A percentile compares a stretch with the other conserved stretches of the same genome.
Evolutionary conservation across 1,140 invertebrate genomes (phyloP).

Genomic region (Hetaerina americana): DNA sequence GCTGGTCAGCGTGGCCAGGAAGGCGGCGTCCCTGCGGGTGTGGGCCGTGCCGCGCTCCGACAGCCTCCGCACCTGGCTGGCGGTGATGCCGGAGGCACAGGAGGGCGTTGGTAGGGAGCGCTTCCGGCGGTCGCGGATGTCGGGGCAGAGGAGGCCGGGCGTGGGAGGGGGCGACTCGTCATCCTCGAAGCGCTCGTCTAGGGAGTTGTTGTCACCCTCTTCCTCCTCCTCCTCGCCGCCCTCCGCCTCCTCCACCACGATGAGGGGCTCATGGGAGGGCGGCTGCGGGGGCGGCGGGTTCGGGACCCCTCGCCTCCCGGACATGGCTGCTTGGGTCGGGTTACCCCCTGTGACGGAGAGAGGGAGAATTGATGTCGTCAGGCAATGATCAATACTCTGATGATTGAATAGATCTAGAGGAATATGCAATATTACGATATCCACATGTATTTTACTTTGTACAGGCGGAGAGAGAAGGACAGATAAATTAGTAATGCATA

Average conservation of each 20-base stretch:
- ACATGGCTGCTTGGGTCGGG: neutral
- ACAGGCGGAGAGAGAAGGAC: too few relatives aligned
- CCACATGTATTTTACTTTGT: too few relatives aligned
- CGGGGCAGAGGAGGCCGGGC: constrained; percentile 62
- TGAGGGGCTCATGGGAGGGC: constrained; percentile 46
- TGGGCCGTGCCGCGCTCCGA: constrained; percentile 54
- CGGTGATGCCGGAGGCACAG: constrained; percentile 68
- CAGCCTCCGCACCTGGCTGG: constrained; percentile 63
- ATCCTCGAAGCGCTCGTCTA: constrained; percentile 42
- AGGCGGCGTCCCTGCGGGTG: constrained; percentile 56
- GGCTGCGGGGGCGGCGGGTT: constrained; percentile 20
- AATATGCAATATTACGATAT: too few relatives aligned
- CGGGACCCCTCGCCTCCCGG: constrained; percentile 26
- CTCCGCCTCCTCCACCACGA: constrained; percentile 63
- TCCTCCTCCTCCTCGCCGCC: constrained; percentile 49
- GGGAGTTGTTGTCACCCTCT: constrained; percentile 26
- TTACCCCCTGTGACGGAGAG: neutral
- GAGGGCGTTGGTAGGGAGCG: constrained; percentile 68
- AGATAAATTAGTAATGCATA: too few relatives aligned
- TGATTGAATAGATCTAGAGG: too few relatives aligned
- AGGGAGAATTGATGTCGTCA: too few relatives aligned
- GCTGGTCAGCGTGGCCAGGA: constrained; percentile 62
- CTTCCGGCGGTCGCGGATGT: constrained; percentile 47
- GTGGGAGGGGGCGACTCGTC: constrained; percentile 51
- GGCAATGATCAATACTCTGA: too few relatives aligned